Percentiles rank a stretch among this genome's conserved stretches.
Conservation (phyloP, 2,113 vertebrate genomes). For the Bubalus kerabau region DNA sequence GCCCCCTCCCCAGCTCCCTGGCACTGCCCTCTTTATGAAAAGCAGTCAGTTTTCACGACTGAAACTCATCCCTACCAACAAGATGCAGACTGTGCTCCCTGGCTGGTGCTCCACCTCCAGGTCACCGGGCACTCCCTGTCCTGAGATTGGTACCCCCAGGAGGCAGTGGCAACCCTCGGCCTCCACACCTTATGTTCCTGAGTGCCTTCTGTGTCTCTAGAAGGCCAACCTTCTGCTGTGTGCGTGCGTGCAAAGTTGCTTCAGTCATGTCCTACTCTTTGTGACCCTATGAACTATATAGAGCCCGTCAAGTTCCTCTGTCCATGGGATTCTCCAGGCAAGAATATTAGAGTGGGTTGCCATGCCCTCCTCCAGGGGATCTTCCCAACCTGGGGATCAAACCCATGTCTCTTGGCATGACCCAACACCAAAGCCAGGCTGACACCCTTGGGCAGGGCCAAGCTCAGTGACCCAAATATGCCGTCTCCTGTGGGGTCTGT, state of each 20-base stretch:
- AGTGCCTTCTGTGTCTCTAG: not conserved
- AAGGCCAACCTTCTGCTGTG: not conserved
- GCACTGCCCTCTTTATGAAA: not conserved
- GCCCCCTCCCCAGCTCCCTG: not conserved
- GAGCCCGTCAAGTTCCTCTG: not conserved
- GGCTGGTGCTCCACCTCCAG: not conserved
- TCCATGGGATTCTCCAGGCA: not conserved
- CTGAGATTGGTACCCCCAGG: rapidly evolving
- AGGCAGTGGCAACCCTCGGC: not conserved
- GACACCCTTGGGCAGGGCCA: not conserved
- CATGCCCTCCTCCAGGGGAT: not conserved
- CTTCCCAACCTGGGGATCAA: not conserved
- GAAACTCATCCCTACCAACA: not conserved
- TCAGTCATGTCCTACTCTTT: not conserved
- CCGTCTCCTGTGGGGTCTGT: not conserved
- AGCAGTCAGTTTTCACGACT: not conserved
- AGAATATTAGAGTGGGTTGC: not conserved
- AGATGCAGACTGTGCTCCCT: not conserved
- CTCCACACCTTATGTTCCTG: rapidly evolving
- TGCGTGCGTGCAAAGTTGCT: not conserved
- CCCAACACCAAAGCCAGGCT: not conserved
- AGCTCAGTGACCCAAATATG: rapidly evolving
- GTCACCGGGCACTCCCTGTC: rapidly evolving
- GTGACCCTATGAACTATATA: not conserved
- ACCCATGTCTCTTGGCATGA: not conserved